A percentile compares a stretch with the other conserved stretches of the same genome.
Conservation (phyloP, 1,140 invertebrate genomes). For the Meloidogyne hapla region DNA sequence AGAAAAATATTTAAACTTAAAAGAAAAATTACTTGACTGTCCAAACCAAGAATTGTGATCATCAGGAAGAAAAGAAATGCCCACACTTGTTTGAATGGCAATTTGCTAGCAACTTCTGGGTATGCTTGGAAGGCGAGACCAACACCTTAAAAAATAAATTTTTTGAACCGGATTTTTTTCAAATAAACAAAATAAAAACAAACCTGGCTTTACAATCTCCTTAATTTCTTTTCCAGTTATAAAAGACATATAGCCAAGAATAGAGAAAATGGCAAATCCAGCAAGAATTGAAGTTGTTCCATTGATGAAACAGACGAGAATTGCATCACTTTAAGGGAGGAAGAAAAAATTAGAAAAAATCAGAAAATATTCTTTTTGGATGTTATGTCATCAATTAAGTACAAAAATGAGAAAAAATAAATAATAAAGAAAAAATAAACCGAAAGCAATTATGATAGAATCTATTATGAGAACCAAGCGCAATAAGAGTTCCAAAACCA, state of each 20-base stretch:
- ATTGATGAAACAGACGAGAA: constrained; percentile 67
- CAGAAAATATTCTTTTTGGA: neutral
- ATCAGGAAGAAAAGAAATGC: constrained; percentile 63
- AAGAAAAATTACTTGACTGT: constrained; percentile 54
- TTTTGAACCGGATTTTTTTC: neutral
- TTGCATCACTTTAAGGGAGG: constrained; percentile 68
- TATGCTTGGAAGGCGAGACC: constrained; percentile 60
- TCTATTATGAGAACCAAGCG: constrained; percentile 76
- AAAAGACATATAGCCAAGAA: constrained; percentile 71
- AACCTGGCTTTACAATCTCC: constrained; percentile 57
- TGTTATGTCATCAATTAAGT: too few relatives aligned
- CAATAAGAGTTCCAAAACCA: constrained; percentile 71
- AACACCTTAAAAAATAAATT: constrained; percentile 35
- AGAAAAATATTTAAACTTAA: neutral
- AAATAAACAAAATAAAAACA: constrained; percentile 18
- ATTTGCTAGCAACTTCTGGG: constrained; percentile 57
- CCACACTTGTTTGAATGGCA: constrained; percentile 60
- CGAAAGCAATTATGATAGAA: constrained; percentile 76
- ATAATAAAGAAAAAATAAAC: neutral
- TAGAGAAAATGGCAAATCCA: constrained; percentile 81
- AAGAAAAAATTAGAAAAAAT: constrained; percentile 23
- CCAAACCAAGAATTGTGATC: constrained; percentile 60
- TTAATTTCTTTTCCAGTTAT: neutral
- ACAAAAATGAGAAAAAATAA: too few relatives aligned
- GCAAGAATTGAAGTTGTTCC: constrained; percentile 76